Base-by-base conservation (phyloP, 1,140 invertebrate species). In the Brachionus rotundiformis region DNA sequence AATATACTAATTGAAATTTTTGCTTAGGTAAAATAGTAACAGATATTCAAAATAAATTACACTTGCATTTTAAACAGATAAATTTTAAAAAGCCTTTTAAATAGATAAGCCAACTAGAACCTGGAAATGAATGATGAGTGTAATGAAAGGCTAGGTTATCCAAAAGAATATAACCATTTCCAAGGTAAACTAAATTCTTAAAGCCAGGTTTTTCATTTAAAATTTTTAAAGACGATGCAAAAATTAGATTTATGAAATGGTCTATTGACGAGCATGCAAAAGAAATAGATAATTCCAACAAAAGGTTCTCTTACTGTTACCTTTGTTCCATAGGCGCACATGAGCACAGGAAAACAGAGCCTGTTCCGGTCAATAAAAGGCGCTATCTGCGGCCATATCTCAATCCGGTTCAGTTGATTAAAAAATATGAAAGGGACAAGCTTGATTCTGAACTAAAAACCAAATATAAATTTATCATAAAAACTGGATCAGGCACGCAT, bases 391-490 rank as follows among this genome's bases (percentile, higher is more conserved):
- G 7, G 8, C 47, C 47, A 27, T 79, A 79, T 31, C 16, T 79
- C 3, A 79, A 79, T 59, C 76, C 76, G 6, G 47, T 63, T 33
- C 76, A 79, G 29, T 13, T 79, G 0, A 39, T 59, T 8, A 63
- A 54, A 79, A 54, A 63, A 25, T 79, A n/a, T 44, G 47, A 79
- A 63, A 54, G 59, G 59, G 7, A 79, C 29, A 16, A 1, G 36
- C 2, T n/a, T 16, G 59, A 63, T 63, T 19, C 7, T 8, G 29
- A 59, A 61, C 23, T 59, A 19, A 79, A 79, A 31, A 79, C 47
- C 3, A 59, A 63, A n/a, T 79, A 79, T 63, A 79, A 79, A 63
- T 79, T 79, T 79, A 23, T 63, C 11, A 23, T 79, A 2, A 79
- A 79, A 59, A 79, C 76, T 25, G 76, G 76, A 25, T 19, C n/a